phyloP scores from a whole-genome alignment of 2,888 invertebrate species.

The Caenorhabditis japonica region DNA sequence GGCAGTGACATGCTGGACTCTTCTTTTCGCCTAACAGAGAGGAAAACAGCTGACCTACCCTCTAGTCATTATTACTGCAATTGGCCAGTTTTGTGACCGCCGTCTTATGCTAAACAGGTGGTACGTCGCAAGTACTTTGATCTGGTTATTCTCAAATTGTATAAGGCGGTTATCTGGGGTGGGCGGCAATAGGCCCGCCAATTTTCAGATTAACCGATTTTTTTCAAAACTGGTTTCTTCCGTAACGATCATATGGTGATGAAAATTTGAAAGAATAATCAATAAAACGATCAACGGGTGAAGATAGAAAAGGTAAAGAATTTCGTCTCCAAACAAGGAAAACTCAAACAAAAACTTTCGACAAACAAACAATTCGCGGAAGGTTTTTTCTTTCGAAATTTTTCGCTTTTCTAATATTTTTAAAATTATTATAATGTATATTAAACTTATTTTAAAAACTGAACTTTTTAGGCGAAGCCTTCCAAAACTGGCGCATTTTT shows the following conservation, averaged over 20 bases:
- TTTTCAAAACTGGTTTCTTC: slow-evolving; percentile 33
- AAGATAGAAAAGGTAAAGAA: no score
- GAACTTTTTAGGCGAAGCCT: no score
- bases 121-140: slow-evolving; percentile 31
- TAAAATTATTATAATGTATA: no score
- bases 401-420: neutral
- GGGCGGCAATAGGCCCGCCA: slow-evolving; percentile 6
- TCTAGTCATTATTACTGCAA: neutral
- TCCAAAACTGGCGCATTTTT: no score
- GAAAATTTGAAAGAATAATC: no score
- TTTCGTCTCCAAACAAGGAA: no score
- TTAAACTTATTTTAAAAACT: no score
- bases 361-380: slow-evolving; percentile 46
- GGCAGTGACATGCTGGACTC: slow-evolving; percentile 41
- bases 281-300: no score
- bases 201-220: no score
- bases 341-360: slow-evolving; percentile 41
- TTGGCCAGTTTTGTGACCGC: neutral
- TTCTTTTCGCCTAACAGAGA: slow-evolving; percentile 11
- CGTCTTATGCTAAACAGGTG: slow-evolving; percentile 37
- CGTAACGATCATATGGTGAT: no score
- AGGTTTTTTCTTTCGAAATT: slow-evolving; percentile 10
- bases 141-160: slow-evolving; percentile 28
- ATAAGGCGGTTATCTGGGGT: slow-evolving; percentile 3
- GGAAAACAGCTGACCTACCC: slow-evolving; percentile 50